Percentiles rank a stretch among this genome's conserved stretches.
Conservation (phyloP, 2,888 invertebrate species). For the Drosophila meridiana region DNA sequence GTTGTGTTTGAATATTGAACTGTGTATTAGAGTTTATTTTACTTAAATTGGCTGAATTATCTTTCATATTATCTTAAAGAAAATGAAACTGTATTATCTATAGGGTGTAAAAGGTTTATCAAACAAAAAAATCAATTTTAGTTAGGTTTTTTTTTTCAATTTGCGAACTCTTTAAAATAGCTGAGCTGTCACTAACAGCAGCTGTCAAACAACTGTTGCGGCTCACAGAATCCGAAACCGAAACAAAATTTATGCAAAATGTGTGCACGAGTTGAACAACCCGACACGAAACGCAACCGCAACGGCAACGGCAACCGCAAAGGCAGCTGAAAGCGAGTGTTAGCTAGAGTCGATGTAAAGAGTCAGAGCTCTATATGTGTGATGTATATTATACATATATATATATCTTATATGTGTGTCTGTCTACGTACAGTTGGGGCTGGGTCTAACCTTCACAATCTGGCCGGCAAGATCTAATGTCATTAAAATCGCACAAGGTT, state of each 20-base stretch:
- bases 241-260: constrained; percentile 20
- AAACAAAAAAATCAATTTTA: neutral
- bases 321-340: constrained; percentile 62
- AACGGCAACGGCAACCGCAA: constrained; percentile 27
- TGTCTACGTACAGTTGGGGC: neutral
- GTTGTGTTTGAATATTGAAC: neutral
- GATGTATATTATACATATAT: neutral
- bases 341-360: constrained; percentile 20
- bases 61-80: no score
- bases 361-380: constrained; percentile 1
- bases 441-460: constrained; percentile 63
- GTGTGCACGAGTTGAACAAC: constrained; percentile 64
- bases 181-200: constrained; percentile 2
- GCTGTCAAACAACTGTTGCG: constrained; percentile 25
- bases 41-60: no score
- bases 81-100: no score
- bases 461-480: constrained; percentile 62
- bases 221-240: constrained; percentile 21
- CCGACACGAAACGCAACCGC: constrained; percentile 25
- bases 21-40: neutral
- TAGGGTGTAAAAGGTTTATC: neutral
- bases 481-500: constrained; percentile 74
- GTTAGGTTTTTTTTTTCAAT: neutral
- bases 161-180: neutral
- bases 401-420: neutral